Percentiles rank a stretch among this genome's conserved stretches.
These are phyloP conservation scores for Cylloceria caligata DNA, from an alignment of 2,888 invertebrate genomes.

Conservation along the genomic window DNA sequence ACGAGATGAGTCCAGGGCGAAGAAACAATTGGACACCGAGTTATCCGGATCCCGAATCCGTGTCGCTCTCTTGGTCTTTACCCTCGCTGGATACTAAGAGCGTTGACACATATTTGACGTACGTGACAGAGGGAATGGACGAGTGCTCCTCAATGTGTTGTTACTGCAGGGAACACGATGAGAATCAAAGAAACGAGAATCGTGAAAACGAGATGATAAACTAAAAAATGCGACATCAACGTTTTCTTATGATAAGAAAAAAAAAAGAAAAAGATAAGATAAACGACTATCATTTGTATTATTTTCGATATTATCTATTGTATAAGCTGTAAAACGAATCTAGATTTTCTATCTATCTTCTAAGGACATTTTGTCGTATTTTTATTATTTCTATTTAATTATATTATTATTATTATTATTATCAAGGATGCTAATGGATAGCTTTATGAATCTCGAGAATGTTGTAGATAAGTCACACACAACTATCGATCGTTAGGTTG, in stretches of 20 bases:
- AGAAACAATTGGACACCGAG: conserved; percentile 66
- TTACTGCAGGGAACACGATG: conserved; percentile 81
- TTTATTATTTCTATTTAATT: conserved; percentile 13
- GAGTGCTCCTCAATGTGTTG: conserved; percentile 78
- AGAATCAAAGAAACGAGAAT: conserved; percentile 82
- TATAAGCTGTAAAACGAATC: conserved; percentile 15
- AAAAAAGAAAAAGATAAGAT: too few relatives aligned
- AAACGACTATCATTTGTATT: conserved; percentile 43
- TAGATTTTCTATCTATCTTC: conserved; percentile 59
- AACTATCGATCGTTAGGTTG: conserved; percentile 53
- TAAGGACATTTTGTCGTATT: conserved; percentile 21
- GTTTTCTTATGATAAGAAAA: conserved; percentile 44
- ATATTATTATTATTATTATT: conserved; percentile 9
- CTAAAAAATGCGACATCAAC: conserved; percentile 71
- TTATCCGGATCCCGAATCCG: conserved; percentile 76
- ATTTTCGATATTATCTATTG: conserved; percentile 46
- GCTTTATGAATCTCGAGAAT: conserved; percentile 26
- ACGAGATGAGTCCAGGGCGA: conserved; percentile 51
- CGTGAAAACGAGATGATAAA: conserved; percentile 83
- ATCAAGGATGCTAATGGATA: not conserved
- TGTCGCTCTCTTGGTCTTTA: conserved; percentile 79
- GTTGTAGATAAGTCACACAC: conserved; percentile 19
- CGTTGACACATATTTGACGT: conserved; percentile 82
- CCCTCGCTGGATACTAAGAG: conserved; percentile 80
- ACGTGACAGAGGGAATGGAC: conserved; percentile 76